Evolutionary conservation across 2,888 invertebrate species (phyloP), one percentile per base, ranked within the genome.

Genomic region (Sarcophaga carnaria): DNA sequence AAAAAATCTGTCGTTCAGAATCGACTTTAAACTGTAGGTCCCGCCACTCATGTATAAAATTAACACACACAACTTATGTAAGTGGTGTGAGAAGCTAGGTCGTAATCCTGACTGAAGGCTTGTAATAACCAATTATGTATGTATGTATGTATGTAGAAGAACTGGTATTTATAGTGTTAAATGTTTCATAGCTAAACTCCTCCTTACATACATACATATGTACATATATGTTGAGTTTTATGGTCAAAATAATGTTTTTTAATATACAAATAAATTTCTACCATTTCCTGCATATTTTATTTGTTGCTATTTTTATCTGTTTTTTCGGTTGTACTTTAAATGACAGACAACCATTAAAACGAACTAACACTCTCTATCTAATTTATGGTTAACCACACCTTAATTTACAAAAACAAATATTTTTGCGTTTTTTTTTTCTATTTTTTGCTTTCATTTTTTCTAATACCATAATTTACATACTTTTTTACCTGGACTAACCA

Each of bases 311-410:
- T 71, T 20, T 54, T 8, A 3, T 71, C 12, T n/a, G 45, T 49
- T 17, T 80, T 27, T 59, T 4, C 37, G 45, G n/a, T 54, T 37
- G 6, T 71, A 20, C 12, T 27, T 59, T 10, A 17, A 64, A 45
- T 25, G 47, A 69, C 67, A 47, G 14, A 45, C 45, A 54, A 70
- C 17, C 66, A 66, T 11, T 17, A 10, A 67, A 72, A 79, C 49
- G n/a, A 20, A 47, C 63, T 20, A 71, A 63, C 45, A 78, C 54
- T 81, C 62, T 75, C 74, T 81, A 67, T 22, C 62, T 81, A 80
- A 78, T 76, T 82, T 85, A 64, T 78, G 82, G 78, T 60, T 67
- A 76, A 82, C 85, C 82, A 71, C 85, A 78, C 85, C 85, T 75
- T 49, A 54, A 70, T 75, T 75, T 59, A 22, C 54, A 49, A 60